phyloP scores from a whole-genome alignment of 1,140 invertebrate genomes.

The Tetramorium simillimum region DNA sequence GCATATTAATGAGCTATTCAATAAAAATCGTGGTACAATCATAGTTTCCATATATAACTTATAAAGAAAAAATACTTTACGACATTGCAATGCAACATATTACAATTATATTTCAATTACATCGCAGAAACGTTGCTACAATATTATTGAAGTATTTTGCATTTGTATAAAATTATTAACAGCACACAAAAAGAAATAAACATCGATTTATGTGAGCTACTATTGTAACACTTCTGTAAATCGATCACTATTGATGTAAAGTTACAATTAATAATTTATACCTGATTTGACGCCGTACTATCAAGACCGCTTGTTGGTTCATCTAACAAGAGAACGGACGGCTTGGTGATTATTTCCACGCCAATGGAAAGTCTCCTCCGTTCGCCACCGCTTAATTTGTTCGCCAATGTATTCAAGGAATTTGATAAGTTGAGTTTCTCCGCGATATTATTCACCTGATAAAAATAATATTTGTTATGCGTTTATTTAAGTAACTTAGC shows the following conservation, averaged over 20 bases:
- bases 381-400: conserved; percentile 92
- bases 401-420: conserved; percentile 88
- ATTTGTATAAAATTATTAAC: neutral
- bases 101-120: neutral
- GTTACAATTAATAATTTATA: conserved; percentile 67
- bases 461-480: neutral
- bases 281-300: conserved; percentile 90
- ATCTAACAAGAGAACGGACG: conserved; percentile 89
- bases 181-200: neutral
- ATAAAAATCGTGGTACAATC: neutral
- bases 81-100: neutral
- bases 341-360: conserved; percentile 93
- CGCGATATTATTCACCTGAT: conserved; percentile 87
- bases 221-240: neutral
- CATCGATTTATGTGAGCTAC: neutral
- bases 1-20: conserved; percentile 86
- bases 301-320: conserved; percentile 92
- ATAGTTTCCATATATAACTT: neutral
- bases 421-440: conserved; percentile 87
- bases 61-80: neutral
- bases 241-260: neutral
- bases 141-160: neutral
- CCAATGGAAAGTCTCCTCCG: conserved; percentile 93
- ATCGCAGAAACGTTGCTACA: neutral
- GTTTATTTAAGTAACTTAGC: neutral